Base-by-base conservation (phyloP, 2,113 vertebrate genomes). In the Bagarius yarrelli region DNA sequence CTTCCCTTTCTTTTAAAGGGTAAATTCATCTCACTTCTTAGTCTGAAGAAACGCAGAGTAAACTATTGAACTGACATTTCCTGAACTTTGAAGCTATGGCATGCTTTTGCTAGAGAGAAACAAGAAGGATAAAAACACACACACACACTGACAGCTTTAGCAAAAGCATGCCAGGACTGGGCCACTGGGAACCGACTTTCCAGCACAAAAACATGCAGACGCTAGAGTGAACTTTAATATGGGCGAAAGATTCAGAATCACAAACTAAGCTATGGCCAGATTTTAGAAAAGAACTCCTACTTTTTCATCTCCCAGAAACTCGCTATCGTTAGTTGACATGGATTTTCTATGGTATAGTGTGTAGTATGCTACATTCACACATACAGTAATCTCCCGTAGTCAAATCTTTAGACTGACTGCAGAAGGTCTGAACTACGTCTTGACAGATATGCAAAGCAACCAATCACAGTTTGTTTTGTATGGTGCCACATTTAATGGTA, bases 111-210 rank as follows among this genome's bases (percentile, higher is more conserved):
- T 55, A 47, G 66, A 69, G 23, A 69, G 13, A 70, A 25, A 25
- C 36, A 47, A 47, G 66, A 25, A 40, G 21, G 32, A 67, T 76
- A 60, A 15, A 67, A 27, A 56, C 6, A 77, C 18, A 67, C 77
- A 61, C 34, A 61, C 14, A 76, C 11, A 44, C 53, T 52, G n/a
- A 64, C 32, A 30, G 71, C 23, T 76, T 63, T 73, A 50, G 55
- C 59, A 55, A 14, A 61, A 76, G 55, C 74, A 60, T 9, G n/a
- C 15, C 34, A 44, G 15, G 32, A 2, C 57, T 25, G 34, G n/a
- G 18, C 75, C 75, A 50, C 75, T 11, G 15, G 40, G 67, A 6
- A 30, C 40, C 50, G 21, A 67, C 40, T 69, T 23, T 13, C 4
- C 15, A 40, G 13, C 14, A 40, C 55, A 32, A 76, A 23, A 59